A percentile compares a stretch with the other conserved stretches of the same genome.
Evolutionary conservation across 2,888 invertebrate genomes (phyloP).

Genomic region (Erannis defoliaria): DNA sequence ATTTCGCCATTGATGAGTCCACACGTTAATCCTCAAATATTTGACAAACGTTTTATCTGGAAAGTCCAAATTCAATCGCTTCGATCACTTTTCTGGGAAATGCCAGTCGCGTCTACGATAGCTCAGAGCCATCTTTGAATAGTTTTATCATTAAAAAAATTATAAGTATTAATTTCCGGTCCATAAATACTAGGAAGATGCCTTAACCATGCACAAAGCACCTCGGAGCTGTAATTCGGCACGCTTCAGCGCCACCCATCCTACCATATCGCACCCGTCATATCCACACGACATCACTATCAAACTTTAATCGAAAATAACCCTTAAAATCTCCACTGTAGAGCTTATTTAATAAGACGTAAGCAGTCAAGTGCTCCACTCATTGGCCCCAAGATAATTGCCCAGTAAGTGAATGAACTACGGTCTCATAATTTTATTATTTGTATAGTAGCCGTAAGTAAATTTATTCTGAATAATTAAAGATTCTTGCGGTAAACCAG

Average conservation of each 20-base stretch:
- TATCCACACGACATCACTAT: constrained; percentile 52
- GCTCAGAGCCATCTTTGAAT: constrained; percentile 22
- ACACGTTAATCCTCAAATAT: constrained; percentile 23
- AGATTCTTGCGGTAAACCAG: constrained; percentile 42
- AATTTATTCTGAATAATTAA: constrained; percentile 60
- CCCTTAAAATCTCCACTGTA: constrained; percentile 48
- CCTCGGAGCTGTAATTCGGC: constrained; percentile 67
- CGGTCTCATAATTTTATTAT: constrained; percentile 60
- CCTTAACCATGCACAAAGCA: constrained; percentile 51
- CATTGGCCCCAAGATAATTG: constrained; percentile 65
- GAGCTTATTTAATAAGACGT: constrained; percentile 42
- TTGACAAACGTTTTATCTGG: constrained; percentile 28
- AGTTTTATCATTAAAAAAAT: constrained; percentile 35
- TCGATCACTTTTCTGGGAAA: constrained; percentile 34
- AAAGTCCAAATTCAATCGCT: constrained; percentile 19
- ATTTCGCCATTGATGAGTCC: constrained; percentile 33
- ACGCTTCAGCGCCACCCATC: constrained; percentile 74
- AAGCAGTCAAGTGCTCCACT: constrained; percentile 41
- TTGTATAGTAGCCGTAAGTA: constrained; percentile 57
- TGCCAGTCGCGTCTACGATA: constrained; percentile 31
- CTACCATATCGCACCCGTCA: constrained; percentile 81
- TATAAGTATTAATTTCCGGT: constrained; percentile 60
- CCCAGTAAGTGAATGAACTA: constrained; percentile 80
- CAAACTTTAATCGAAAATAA: constrained; percentile 43
- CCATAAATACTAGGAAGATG: constrained; percentile 71